Evolutionary conservation across 2,113 vertebrate genomes (phyloP).

Genomic region (Puntigrus tetrazona): DNA sequence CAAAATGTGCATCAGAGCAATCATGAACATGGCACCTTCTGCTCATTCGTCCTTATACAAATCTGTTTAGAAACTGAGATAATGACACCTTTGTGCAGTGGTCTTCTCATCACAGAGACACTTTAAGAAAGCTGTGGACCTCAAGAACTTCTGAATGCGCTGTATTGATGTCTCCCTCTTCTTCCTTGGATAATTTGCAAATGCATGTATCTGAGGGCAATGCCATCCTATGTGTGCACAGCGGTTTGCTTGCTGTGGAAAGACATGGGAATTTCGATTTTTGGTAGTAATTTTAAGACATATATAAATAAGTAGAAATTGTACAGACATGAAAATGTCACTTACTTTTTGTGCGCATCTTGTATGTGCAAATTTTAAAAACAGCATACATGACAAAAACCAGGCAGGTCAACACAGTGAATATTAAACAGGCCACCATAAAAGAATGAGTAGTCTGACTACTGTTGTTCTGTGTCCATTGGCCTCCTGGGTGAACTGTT

Average conservation of each 20-base stretch:
- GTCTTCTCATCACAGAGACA: background rate
- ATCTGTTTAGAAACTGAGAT: background rate
- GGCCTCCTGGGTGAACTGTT: background rate
- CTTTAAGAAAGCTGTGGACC: background rate
- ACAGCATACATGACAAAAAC: constrained; percentile 13
- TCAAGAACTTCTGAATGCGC: background rate
- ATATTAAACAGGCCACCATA: constrained; percentile 22
- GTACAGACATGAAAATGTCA: background rate
- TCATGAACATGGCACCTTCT: background rate
- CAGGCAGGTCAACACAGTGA: constrained; percentile 20
- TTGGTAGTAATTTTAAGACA: too few relatives aligned
- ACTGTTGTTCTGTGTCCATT: background rate
- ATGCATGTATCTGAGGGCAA: constrained; percentile 9
- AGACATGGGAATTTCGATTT: background rate
- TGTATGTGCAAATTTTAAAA: background rate
- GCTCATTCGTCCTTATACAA: background rate
- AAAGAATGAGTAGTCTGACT: background rate
- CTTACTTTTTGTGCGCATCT: constrained; percentile 41
- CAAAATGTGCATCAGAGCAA: background rate
- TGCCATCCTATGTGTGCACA: background rate
- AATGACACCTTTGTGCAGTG: background rate
- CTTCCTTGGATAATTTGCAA: constrained; percentile 53
- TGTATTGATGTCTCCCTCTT: constrained; percentile 30
- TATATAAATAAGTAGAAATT: background rate
- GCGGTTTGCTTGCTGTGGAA: constrained; percentile 23